Percentiles rank a stretch among this genome's conserved stretches.
These are phyloP conservation scores for Amblyraja radiata DNA, from an alignment of 2,797 vertebrate species.

Conservation along the genomic window DNA sequence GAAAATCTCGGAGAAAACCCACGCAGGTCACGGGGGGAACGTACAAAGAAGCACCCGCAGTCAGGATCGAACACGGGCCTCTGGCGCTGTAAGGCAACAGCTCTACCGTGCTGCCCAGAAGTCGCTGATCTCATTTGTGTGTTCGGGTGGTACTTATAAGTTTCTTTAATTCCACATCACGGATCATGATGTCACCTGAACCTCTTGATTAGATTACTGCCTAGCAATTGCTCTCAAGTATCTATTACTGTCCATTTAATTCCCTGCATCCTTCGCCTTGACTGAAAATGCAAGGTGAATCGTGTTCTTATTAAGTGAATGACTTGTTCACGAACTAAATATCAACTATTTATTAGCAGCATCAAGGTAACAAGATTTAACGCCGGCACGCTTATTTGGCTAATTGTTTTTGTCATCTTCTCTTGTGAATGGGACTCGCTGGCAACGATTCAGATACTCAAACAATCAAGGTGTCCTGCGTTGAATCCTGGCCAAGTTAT, in stretches of 20 bases:
- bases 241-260: conserved; percentile 33
- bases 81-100: too few relatives aligned
- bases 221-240: conserved; percentile 21
- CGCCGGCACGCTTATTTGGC: too few relatives aligned
- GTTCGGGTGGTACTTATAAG: background rate
- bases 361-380: conserved; percentile 23
- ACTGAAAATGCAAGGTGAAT: background rate
- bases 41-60: too few relatives aligned
- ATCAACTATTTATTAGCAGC: conserved; percentile 15
- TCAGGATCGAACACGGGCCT: too few relatives aligned
- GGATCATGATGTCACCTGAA: background rate
- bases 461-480: background rate
- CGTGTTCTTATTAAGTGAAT: background rate
- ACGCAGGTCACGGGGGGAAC: too few relatives aligned
- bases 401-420: background rate
- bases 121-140: background rate
- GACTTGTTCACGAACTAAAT: conserved; percentile 23
- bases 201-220: conserved; percentile 15
- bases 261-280: background rate
- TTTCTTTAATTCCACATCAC: background rate
- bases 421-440: background rate
- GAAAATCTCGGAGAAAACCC: too few relatives aligned
- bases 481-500: background rate
- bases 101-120: too few relatives aligned
- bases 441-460: background rate